phyloP scores from a whole-genome alignment of 2,797 vertebrate species.

The Vespertilio murinus region DNA sequence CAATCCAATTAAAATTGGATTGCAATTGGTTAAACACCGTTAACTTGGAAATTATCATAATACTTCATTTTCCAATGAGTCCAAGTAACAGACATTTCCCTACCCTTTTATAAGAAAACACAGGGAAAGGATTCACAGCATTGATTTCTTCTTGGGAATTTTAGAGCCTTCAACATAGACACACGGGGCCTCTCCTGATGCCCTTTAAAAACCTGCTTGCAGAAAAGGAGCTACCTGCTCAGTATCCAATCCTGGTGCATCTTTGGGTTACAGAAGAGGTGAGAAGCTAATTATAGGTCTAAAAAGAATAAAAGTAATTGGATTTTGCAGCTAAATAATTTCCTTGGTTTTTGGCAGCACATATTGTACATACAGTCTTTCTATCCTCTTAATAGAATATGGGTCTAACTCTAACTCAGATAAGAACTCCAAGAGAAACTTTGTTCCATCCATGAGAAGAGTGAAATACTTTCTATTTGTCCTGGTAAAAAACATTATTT shows the following conservation, averaged over 20 bases:
- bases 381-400: conserved; percentile 42
- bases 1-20: neutral
- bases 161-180: neutral
- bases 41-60: neutral
- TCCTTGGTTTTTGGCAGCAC: conserved; percentile 42
- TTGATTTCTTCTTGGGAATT: neutral
- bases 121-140: neutral
- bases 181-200: neutral
- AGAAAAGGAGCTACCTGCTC: neutral
- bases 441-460: conserved; percentile 22
- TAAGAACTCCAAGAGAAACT: conserved; percentile 8
- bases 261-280: neutral
- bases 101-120: neutral
- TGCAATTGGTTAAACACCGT: neutral
- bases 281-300: conserved; percentile 2
- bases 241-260: neutral
- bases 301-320: neutral
- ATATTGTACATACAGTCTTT: conserved; percentile 24
- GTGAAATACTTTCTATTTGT: conserved; percentile 47
- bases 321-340: conserved; percentile 18
- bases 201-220: neutral
- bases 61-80: neutral
- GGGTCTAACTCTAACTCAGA: neutral
- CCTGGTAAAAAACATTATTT: neutral
- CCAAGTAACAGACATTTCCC: neutral